Base-by-base conservation (phyloP, 2,888 invertebrate genomes). In the Erebia palarica region DNA sequence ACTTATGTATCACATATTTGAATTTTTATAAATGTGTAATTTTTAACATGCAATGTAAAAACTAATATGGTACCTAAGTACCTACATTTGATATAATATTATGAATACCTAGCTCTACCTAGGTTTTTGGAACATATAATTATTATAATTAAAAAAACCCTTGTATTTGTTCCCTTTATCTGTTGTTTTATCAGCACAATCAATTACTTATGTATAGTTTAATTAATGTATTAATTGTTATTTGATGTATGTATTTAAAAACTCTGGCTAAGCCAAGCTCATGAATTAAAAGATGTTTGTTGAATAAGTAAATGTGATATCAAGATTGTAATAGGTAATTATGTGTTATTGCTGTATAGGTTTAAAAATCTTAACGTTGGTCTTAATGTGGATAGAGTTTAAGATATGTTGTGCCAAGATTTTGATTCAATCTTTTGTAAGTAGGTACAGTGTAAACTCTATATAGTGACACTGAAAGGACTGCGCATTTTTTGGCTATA, bases 271-370 rank as follows among this genome's bases (percentile, higher is more conserved):
- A 81, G 82, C 80, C 72, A 79, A 78, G 80, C 82, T 82, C 81
- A 74, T 76, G 73, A 55, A 69, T 73, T 21, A 61, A 82, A 78
- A 84, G 18, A 55, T 18, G 80, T 81, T 78, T 73, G 78, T 86
- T 81, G 79, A 70, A 78, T 84, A 84, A 82, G 81, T 86, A 81
- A 85, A 86, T 88, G 87, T 87, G 88, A 86, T 87, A 88, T 78
- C 82, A 83, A 83, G 79, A 59, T 47, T 59, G 44, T 51, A 70
- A 65, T 65, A 27, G 0, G 27, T 27, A 65, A 53, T 76, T 71
- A 68, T 71, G 55, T 63, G 68, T 68, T 61, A 61, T 70, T 61
- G 51, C 21, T 59, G 59, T 49, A 16, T 70, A 70, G 66, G 4
- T 70, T 53, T 57, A 66, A 66, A 70, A 65, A 60, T 69, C 67